A percentile compares a stretch with the other conserved stretches of the same genome.
Conservation (phyloP, 2,888 invertebrate species). For the Diploptera punctata region DNA sequence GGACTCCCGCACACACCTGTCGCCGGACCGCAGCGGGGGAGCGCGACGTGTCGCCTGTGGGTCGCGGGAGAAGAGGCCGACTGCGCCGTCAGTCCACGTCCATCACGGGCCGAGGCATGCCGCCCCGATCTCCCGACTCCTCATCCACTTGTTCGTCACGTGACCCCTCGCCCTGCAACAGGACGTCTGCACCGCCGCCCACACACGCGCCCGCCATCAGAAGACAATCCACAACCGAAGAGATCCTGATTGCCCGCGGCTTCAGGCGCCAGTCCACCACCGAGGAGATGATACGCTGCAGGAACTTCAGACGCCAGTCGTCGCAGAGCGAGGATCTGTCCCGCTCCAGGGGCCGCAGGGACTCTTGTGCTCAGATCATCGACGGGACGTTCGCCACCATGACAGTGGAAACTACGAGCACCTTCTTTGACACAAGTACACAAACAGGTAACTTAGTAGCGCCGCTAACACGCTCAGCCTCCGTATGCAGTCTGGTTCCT, state of each 20-base stretch:
- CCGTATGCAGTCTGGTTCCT: too few species aligned
- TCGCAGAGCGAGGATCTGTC: slow-evolving; percentile 82
- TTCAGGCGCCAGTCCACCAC: slow-evolving; percentile 90
- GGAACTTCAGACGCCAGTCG: slow-evolving; percentile 89
- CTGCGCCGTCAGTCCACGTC: slow-evolving; percentile 82
- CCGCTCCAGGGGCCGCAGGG: slow-evolving; percentile 71
- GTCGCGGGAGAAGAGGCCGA: slow-evolving; percentile 70
- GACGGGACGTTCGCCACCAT: slow-evolving; percentile 92
- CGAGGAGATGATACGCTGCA: slow-evolving; percentile 90
- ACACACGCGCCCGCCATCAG: slow-evolving; percentile 76
- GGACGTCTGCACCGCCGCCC: slow-evolving; percentile 55
- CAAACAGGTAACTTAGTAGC: slow-evolving; percentile 93
- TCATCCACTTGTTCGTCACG: slow-evolving; percentile 78
- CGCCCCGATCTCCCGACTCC: slow-evolving; percentile 58
- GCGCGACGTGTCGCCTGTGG: slow-evolving; percentile 77
- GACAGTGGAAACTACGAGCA: slow-evolving; percentile 92
- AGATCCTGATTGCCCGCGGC: slow-evolving; percentile 88
- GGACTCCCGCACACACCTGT: slow-evolving; percentile 70
- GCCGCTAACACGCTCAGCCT: too few species aligned
- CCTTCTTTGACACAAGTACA: slow-evolving; percentile 91
- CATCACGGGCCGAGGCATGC: slow-evolving; percentile 61
- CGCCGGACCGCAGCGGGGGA: slow-evolving; percentile 68
- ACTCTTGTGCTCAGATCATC: slow-evolving; percentile 88
- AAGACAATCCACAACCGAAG: slow-evolving; percentile 89
- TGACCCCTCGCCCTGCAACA: slow-evolving; percentile 82